phyloP scores from a whole-genome alignment of 2,797 vertebrate species.

The Ptychadena robeensis region DNA sequence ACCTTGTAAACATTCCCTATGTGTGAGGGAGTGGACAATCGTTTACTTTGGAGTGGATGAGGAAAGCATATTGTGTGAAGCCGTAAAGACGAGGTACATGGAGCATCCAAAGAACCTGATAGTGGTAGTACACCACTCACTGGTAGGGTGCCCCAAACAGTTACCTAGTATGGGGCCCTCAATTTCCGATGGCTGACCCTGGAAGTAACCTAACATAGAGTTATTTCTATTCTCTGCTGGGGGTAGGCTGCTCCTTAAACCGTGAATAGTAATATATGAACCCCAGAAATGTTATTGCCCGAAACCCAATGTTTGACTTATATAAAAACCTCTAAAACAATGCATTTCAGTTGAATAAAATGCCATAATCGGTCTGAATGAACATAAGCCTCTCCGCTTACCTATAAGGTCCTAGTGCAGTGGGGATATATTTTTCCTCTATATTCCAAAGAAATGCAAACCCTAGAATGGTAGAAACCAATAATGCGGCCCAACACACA shows the following conservation, averaged over 20 bases:
- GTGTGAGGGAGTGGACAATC: too few species aligned
- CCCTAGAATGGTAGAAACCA: slow-evolving; percentile 24
- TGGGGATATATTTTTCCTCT: slow-evolving; percentile 8
- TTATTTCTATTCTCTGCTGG: too few species aligned
- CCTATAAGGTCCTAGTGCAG: slow-evolving; percentile 8
- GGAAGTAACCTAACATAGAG: too few species aligned
- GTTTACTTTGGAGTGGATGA: too few species aligned
- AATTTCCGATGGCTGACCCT: too few species aligned
- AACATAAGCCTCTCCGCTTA: slow-evolving; percentile 5
- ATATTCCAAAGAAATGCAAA: slow-evolving; percentile 28
- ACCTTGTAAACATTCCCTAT: too few species aligned
- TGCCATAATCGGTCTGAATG: background rate
- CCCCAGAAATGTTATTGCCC: background rate
- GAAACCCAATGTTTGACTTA: background rate
- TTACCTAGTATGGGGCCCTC: too few species aligned
- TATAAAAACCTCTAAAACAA: background rate
- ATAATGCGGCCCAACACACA: slow-evolving; percentile 39
- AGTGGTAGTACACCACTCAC: too few species aligned
- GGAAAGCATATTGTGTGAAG: too few species aligned
- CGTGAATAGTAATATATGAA: background rate
- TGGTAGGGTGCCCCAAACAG: too few species aligned
- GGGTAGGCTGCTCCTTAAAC: background rate
- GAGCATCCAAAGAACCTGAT: too few species aligned
- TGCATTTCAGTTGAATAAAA: background rate
- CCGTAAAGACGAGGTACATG: too few species aligned